Evolutionary conservation across 2,888 invertebrate genomes (phyloP), one percentile per base, ranked within the genome.

Genomic region (Prosopocoilus inquinatus): DNA sequence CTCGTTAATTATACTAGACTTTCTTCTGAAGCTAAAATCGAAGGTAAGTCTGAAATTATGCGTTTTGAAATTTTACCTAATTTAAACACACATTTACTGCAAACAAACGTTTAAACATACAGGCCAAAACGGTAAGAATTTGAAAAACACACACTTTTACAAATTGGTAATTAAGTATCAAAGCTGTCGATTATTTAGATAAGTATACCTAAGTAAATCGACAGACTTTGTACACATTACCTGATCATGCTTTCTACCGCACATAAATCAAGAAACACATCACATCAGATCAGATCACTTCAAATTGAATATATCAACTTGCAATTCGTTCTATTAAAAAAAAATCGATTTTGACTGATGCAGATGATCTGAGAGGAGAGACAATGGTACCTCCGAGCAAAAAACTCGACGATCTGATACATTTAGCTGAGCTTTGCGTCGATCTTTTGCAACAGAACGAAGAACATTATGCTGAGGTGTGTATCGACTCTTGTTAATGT

Each of bases 391-490:
- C 91, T 20, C 90, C 94, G 5, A 87, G 88, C 53, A 93, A 93
- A 80, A 94, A 94, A 75, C 82, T 99, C 48, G 97, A 99, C 76
- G 97, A 98, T 76, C 84, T 99, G 53, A 95, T 97, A 70, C 96
- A 94, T 75, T 84, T 99, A 65, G 96, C 98, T 9, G 98, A 99
- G 76, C 84, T 98, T 44, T 99, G 99, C 80, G 97, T 99, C 50
- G 99, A 99, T 78, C 85, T 99, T 38, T 80, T 99, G 61, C 98
- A 98, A 78, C 98, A 99, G 79, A 99, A 99, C 76, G 98, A 99
- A 82, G 99, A 99, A 79, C 97, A 99, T 78, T 99, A 99, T 80
- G 96, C 98, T 64, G 98, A 99, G 94, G 98, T 99, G 85, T 81
- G 80, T 71, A 4, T 45, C 12, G 2, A 28, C 1, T 1, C 20